Evolutionary conservation across 2,888 invertebrate species (phyloP).

Genomic region (Harmothoe impar): DNA sequence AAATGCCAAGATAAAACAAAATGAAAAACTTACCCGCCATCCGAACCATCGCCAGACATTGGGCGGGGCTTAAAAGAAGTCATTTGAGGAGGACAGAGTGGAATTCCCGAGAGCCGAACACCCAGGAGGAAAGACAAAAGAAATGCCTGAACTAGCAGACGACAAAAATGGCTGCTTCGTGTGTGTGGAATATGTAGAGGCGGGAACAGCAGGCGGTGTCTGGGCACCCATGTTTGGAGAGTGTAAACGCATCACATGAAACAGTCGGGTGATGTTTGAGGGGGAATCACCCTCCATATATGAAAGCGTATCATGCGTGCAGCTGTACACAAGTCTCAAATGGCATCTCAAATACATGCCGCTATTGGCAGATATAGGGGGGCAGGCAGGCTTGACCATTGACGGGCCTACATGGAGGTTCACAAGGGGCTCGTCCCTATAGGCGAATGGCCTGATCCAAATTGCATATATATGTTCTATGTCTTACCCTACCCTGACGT

Average conservation of each 20-base stretch:
- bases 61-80: too few relatives aligned
- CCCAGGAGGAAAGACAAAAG: slow-evolving; percentile 22
- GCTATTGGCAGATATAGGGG: not conserved
- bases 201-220: slow-evolving; percentile 20
- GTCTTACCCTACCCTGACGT: slow-evolving; percentile 56
- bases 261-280: slow-evolving; percentile 40
- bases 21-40: not conserved
- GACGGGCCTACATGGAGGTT: not conserved
- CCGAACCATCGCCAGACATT: not conserved
- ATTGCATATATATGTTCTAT: slow-evolving; percentile 53
- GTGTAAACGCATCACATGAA: slow-evolving; percentile 24
- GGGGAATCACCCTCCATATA: slow-evolving; percentile 48
- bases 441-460: slow-evolving; percentile 42
- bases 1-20: not conserved
- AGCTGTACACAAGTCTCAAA: slow-evolving; percentile 10
- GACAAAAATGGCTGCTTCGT: too few relatives aligned
- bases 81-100: not conserved
- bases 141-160: not conserved
- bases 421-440: not conserved
- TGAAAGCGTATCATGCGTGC: slow-evolving; percentile 48
- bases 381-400: not conserved
- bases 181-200: too few relatives aligned
- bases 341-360: slow-evolving; percentile 48
- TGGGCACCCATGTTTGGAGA: not conserved
- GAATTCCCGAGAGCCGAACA: not conserved